Evolutionary conservation across 1,140 invertebrate genomes (phyloP), one percentile per base, ranked within the genome.

Genomic region (Antheraea mylitta): DNA sequence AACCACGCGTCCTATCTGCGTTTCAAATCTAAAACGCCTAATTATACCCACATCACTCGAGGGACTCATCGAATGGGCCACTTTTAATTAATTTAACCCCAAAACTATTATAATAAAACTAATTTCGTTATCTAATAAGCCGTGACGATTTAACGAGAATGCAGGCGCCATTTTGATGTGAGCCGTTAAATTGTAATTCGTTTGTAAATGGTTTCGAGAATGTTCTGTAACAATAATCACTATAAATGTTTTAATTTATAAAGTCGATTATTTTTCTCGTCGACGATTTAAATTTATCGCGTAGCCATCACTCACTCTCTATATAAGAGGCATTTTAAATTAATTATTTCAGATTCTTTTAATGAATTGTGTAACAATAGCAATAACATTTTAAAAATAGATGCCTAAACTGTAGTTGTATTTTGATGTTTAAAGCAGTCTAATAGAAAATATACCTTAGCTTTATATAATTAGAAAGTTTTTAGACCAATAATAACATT

Each of bases 21-120:
- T 85, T 84, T 74, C 73, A 84, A 87, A 89, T 89, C 87, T 75
- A 84, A 89, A 86, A 85, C 81, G 80, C 83, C 87, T 91, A 91
- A 91, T 91, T 91, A 89, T 88, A 90, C 87, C 89, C 88, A 89
- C 87, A 91, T 91, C 87, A 90, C 79, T 85, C 70, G 79, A 76
- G 76, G 76, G 81, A 82, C 83, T 79, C 76, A 81, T 87, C 80
- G 84, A 86, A 87, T 81, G 79, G 83, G 81, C 78, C 79, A 85
- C 86, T 88, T 89, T 86, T 91, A 91, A 90, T 91, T 91, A 91
- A 91, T 91, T 91, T 89, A 90, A 83, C 83, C 81, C 83, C 65
- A 85, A 88, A 89, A 91, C 85, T 90, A 91, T 90, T 88, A 89
- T 87, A 89, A 89, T 90, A 79, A 81, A 81, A 78, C 78, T 85